Evolutionary conservation across 2,113 vertebrate genomes (phyloP).

Genomic region (Oreocharis arfaki): DNA sequence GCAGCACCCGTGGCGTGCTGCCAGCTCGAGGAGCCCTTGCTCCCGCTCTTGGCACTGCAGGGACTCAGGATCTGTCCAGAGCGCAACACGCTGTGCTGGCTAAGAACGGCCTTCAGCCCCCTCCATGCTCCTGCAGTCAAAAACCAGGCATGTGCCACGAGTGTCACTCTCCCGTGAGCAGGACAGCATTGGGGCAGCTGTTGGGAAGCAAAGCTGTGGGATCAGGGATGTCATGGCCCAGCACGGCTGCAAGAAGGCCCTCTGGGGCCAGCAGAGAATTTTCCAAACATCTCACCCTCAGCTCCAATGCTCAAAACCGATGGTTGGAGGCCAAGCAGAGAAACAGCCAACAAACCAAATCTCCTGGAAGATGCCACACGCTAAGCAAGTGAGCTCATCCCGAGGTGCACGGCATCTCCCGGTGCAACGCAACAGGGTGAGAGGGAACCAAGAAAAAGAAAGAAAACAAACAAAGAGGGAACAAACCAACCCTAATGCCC

Average conservation of each 20-base stretch:
- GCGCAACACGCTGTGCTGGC: accelerated
- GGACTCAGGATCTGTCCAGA: not conserved
- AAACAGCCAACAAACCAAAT: not conserved
- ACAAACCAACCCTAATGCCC: not conserved
- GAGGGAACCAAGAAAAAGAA: not conserved
- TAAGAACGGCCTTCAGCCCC: not conserved
- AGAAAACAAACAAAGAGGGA: not conserved
- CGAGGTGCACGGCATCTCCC: accelerated
- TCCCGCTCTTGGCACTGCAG: accelerated
- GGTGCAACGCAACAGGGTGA: accelerated
- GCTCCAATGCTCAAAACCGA: not conserved
- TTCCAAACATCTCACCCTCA: not conserved
- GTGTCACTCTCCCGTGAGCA: accelerated
- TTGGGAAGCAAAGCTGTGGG: accelerated
- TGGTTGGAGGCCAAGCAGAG: not conserved
- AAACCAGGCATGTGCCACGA: accelerated
- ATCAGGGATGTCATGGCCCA: not conserved
- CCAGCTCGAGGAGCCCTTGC: accelerated
- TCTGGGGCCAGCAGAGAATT: not conserved
- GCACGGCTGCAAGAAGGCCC: accelerated
- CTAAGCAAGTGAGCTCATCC: not conserved
- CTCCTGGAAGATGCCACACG: not conserved
- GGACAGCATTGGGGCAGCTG: accelerated
- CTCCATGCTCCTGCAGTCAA: not conserved
- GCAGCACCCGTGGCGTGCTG: not conserved